phyloP scores from a whole-genome alignment of 2,797 vertebrate genomes.

The Halcyon smyrnensis region DNA sequence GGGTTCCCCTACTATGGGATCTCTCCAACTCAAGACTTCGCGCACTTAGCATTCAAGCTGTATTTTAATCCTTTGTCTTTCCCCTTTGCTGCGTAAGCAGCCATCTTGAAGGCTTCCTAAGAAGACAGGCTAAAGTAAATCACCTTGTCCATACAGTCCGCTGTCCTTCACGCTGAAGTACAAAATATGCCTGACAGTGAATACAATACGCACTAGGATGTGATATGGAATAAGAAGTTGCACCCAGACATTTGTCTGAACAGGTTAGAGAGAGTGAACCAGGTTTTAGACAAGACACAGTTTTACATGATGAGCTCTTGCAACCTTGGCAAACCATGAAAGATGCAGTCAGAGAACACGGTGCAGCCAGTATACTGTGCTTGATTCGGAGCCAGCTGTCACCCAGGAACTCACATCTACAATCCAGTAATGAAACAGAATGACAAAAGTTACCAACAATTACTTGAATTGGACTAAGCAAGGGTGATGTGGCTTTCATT shows the following conservation, averaged over 20 bases:
- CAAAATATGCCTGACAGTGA: background rate
- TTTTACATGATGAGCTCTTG: background rate
- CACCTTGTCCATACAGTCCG: background rate
- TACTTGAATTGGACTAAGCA: background rate
- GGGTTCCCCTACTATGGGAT: background rate
- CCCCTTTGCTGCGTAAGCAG: background rate
- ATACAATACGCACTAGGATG: rapidly evolving
- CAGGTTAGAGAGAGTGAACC: background rate
- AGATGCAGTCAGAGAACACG: rapidly evolving
- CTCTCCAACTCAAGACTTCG: background rate
- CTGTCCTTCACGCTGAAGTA: background rate
- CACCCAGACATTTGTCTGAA: background rate
- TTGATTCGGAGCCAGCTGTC: background rate
- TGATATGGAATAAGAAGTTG: background rate
- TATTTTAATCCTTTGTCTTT: background rate
- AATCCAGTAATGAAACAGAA: background rate
- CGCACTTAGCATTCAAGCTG: background rate
- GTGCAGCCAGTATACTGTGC: background rate
- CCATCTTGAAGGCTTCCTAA: background rate
- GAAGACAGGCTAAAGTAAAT: background rate
- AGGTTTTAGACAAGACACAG: background rate
- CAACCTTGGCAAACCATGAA: background rate
- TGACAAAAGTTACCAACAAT: background rate
- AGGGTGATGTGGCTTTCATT: background rate
- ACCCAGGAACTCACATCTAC: background rate